These are phyloP conservation scores for Sminthurides bifidus DNA, from an alignment of 1,140 invertebrate species.

Conservation along the genomic window DNA sequence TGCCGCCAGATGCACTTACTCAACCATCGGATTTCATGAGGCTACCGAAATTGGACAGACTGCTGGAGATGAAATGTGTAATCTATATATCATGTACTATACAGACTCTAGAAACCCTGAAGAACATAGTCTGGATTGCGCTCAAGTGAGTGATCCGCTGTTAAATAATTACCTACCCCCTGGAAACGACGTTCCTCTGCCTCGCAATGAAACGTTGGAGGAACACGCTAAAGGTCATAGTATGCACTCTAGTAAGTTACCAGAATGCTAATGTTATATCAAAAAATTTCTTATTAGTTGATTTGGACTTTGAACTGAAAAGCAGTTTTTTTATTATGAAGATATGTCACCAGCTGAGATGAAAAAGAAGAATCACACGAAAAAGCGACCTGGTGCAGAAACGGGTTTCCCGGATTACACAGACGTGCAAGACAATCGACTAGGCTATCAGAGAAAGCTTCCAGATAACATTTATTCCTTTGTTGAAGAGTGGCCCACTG, in stretches of 20 bases:
- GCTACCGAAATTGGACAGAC: conserved; percentile 39
- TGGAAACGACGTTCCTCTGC: conserved; percentile 37
- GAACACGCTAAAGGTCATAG: conserved; percentile 35
- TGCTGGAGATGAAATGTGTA: conserved; percentile 56
- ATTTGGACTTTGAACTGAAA: not conserved
- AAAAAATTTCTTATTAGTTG: not conserved
- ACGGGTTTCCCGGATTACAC: too few species aligned
- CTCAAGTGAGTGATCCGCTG: conserved; percentile 5
- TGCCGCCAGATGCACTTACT: conserved; percentile 38
- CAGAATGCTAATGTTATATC: not conserved
- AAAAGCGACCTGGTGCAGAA: conserved; percentile 24
- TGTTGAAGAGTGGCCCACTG: conserved; percentile 30
- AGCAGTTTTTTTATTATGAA: not conserved
- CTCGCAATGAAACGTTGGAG: conserved; percentile 40
- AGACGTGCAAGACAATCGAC: too few species aligned
- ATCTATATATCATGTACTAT: conserved; percentile 43
- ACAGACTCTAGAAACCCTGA: conserved; percentile 24
- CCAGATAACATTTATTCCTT: too few species aligned
- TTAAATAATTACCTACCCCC: conserved; percentile 32
- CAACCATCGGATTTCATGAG: conserved; percentile 33
- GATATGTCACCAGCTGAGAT: not conserved
- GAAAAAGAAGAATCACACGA: conserved; percentile 26
- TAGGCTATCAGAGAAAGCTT: too few species aligned
- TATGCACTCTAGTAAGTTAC: not conserved
- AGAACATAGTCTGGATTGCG: conserved; percentile 22